Percentiles rank a stretch among this genome's conserved stretches.
Evolutionary conservation across 2,113 vertebrate genomes (phyloP).

Genomic region (Sialia sialis): DNA sequence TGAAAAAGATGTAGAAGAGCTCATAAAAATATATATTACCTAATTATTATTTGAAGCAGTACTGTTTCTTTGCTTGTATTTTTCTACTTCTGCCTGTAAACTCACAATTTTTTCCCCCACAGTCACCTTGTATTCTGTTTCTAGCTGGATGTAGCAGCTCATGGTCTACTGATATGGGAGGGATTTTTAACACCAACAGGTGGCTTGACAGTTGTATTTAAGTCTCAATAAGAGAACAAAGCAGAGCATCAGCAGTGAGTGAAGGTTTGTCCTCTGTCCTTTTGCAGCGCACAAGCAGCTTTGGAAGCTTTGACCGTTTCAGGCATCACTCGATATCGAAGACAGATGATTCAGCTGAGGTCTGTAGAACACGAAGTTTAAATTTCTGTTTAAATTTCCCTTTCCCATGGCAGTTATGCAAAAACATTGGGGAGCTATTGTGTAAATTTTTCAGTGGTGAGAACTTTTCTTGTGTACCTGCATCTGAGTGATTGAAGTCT

Average conservation of each 20-base stretch:
- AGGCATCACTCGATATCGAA: constrained; percentile 62
- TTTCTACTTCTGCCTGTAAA: neutral
- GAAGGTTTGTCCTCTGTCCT: constrained; percentile 29
- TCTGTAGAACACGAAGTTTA: constrained; percentile 44
- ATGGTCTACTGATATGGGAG: neutral
- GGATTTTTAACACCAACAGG: neutral
- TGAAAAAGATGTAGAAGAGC: neutral
- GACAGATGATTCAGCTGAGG: constrained; percentile 64
- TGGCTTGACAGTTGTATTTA: neutral
- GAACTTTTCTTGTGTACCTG: neutral
- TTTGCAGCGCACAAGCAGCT: constrained; percentile 76
- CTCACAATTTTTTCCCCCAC: neutral
- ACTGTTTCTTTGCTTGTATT: neutral
- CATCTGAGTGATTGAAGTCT: neutral
- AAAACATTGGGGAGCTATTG: neutral
- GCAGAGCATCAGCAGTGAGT: neutral
- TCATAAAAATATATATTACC: neutral
- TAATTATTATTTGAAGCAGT: neutral
- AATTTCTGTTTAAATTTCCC: neutral
- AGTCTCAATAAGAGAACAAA: neutral
- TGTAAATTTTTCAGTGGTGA: neutral
- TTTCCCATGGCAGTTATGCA: neutral
- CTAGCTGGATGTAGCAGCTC: neutral
- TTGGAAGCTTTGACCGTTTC: constrained; percentile 76
- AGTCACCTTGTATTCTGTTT: neutral